Base-by-base conservation (phyloP, 2,797 vertebrate species). In the Lepus oiostolus region DNA sequence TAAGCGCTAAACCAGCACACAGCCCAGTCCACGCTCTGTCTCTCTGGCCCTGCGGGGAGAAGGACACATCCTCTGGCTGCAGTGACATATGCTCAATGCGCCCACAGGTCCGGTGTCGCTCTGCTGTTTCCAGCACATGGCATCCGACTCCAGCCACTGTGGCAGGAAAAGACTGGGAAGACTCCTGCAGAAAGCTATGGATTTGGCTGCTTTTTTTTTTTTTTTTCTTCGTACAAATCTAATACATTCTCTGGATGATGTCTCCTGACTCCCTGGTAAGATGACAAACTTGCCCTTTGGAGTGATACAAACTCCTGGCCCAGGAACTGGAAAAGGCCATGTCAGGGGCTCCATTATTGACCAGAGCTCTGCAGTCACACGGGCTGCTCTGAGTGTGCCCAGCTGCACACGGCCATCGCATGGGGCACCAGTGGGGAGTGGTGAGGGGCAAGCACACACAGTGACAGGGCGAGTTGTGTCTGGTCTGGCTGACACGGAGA, bases 221-320 rank as follows among this genome's bases (percentile, higher is more conserved):
- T 81, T 24, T 24, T 67, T 65, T 50, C 32, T 87, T 71, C 63
- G 30, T 38, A 38, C 19, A 50, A 26, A 90, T 13, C 19, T 1
- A 30, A 83, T 21, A 70, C 4, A 38, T 21, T 71, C 30, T 65
- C 58, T 47, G 63, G 50, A 35, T 67, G 70, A 26, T 58, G 4
- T 77, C 38, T 91, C 87, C 80, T 35, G 60, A 90, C 22, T 71
- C 42, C 63, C 52, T 30, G 16, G n/a, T 68, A 30, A 94, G 71
- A n/a, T 50, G 65, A 93, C 0, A 6, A n/a, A 65, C 92, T 63
- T 21, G 92, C 42, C 47, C 38, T 58, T 62, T 38, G 35, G 42
- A 60, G 63, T 60, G 77, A 81, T 47, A 62, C 0, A 21, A 30
- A 79, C 10, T 88, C 67, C 68, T 22, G 52, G 75, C 7, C 6